Base-by-base conservation (phyloP, 1,140 invertebrate species). In the Geopemphigus sp. region DNA sequence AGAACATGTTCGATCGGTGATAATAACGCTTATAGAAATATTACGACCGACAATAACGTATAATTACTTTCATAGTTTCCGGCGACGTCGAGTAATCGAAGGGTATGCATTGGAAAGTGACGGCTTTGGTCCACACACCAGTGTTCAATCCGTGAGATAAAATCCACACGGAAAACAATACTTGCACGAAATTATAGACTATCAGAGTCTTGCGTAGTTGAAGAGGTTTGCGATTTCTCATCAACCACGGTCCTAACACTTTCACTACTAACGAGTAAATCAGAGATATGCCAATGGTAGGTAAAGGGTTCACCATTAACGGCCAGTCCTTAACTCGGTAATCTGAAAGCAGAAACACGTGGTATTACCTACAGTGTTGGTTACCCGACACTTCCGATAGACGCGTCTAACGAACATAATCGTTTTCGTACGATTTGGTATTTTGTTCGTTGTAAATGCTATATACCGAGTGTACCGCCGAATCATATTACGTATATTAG, bases 61-160 rank as follows among this genome's bases (percentile, higher is more conserved):
- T 39, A 39, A 32, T 59, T 22, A 96, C 94, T 89, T 92, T 89
- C 85, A 93, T 87, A 73, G 93, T 92, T 82, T 88, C 88, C 24
- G 91, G 89, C 85, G 89, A 90, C 84, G 90, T 87, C n/a, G 90
- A 90, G 87, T 95, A 94, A 85, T 94, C 93, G 82, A 96, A 93
- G 14, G 93, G 93, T 86, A 96, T 93, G 86, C 95, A 96, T 82
- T 89, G 88, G 84, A 94, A 94, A 87, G 90, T 95, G 89, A 95
- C 94, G 68, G 91, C 86, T 66, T 91, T 86, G 81, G 91, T 91
- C 92, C 92, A 93, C 83, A 91, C 92, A 83, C 90, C 90, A 8
- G 8, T 39, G 86, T 89, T 88, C 86, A 93, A 88, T 84, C 90
- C 91, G 90, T 94, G 91, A 83, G 91, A 89, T 86, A 94, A 94